Conservation (phyloP, 1,140 invertebrate genomes). For the Diabrotica virgifera region DNA sequence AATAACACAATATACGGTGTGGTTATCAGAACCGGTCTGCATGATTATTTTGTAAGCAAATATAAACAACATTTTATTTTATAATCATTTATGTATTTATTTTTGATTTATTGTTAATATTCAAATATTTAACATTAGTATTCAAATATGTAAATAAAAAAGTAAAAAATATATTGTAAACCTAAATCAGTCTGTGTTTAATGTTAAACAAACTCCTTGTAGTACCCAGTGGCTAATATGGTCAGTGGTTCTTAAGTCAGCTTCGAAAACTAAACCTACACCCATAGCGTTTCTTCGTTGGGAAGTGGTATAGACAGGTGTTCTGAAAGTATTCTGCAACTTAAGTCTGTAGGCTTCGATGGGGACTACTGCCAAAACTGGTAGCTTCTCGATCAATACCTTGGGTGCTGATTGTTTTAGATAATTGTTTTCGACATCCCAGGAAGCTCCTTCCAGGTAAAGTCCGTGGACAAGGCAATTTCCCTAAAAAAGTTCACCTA, state of each 20-base stretch:
- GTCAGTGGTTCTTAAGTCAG: conserved; percentile 74
- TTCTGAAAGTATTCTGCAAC: conserved; percentile 80
- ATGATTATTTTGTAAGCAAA: no score
- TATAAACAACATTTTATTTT: no score
- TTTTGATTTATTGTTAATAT: no score
- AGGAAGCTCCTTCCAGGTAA: conserved; percentile 86
- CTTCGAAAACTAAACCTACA: conserved; percentile 85
- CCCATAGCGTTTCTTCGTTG: conserved; percentile 82
- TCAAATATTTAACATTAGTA: no score
- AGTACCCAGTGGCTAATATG: conserved; percentile 84
- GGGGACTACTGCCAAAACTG: conserved; percentile 79
- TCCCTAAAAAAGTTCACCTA: conserved; percentile 53
- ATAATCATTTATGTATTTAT: no score
- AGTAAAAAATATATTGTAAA: no score
- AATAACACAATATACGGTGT: no score
- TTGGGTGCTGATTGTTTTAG: conserved; percentile 76
- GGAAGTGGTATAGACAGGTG: conserved; percentile 86
- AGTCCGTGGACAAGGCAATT: conserved; percentile 79
- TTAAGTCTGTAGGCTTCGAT: conserved; percentile 82
- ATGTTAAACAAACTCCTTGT: conserved; percentile 80
- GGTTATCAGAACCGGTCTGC: no score
- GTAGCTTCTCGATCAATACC: conserved; percentile 79
- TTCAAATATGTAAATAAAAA: no score
- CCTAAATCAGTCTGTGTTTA: conserved; percentile 67
- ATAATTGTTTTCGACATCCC: conserved; percentile 70